Evolutionary conservation across 2,113 vertebrate species (phyloP).

Genomic region (Pycnonotus jocosus): DNA sequence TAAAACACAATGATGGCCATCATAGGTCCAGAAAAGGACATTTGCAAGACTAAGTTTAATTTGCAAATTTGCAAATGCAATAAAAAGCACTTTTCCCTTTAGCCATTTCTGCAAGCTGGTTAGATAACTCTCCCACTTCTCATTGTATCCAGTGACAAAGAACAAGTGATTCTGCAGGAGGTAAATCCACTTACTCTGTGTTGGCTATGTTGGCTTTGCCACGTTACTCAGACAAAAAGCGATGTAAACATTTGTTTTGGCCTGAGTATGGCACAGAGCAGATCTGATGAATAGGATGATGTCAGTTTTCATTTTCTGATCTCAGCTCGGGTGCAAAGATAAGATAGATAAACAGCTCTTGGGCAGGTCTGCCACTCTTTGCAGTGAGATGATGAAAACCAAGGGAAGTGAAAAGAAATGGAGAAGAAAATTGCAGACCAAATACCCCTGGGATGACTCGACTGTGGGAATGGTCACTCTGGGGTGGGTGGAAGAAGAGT

Average conservation of each 20-base stretch:
- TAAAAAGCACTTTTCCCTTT: neutral
- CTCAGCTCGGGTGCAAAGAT: neutral
- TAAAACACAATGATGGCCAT: neutral
- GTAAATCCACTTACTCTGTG: neutral
- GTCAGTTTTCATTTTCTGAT: neutral
- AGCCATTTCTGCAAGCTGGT: neutral
- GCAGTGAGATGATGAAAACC: neutral
- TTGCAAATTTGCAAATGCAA: neutral
- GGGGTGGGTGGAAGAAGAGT: neutral
- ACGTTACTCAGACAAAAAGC: neutral
- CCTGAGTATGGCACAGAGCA: neutral
- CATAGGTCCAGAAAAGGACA: neutral
- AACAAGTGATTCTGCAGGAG: neutral
- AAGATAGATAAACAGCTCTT: neutral
- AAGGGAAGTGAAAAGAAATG: neutral
- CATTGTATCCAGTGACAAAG: neutral
- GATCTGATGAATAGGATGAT: neutral
- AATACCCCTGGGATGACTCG: fast-evolving
- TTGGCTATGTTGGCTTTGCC: neutral
- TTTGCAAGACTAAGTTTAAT: neutral
- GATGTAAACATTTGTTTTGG: constrained; percentile 16
- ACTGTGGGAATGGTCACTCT: neutral
- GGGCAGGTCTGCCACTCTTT: neutral
- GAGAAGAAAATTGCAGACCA: neutral
- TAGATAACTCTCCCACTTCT: neutral